Evolutionary conservation across 2,113 vertebrate species (phyloP).

Genomic region (Cepphus grylle): DNA sequence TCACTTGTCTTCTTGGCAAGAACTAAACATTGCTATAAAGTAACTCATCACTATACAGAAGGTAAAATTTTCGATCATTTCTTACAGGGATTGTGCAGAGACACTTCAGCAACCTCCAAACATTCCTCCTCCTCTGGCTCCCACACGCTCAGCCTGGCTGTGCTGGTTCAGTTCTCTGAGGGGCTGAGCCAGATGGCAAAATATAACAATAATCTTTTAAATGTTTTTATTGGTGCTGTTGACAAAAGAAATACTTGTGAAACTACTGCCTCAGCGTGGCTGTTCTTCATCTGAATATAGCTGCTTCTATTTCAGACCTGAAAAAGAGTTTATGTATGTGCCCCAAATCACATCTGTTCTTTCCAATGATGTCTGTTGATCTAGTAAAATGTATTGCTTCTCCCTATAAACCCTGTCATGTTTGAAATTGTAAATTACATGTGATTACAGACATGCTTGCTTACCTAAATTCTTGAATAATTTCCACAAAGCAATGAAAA

Average conservation of each 20-base stretch:
- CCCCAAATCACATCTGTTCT: conserved; percentile 32
- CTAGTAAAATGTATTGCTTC: neutral
- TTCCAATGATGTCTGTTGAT: neutral
- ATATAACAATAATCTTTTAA: neutral
- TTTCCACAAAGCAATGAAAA: neutral
- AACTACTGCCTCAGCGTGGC: neutral
- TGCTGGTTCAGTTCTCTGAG: neutral
- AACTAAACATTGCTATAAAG: neutral
- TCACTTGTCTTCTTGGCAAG: neutral
- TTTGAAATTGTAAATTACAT: neutral
- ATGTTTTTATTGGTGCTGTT: neutral
- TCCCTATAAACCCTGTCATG: neutral
- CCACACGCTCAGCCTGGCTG: neutral
- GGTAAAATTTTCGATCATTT: neutral
- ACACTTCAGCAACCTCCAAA: neutral
- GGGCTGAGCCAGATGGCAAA: conserved; percentile 33
- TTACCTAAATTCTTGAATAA: neutral
- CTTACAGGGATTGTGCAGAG: neutral
- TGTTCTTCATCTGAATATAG: neutral
- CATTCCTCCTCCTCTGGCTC: neutral
- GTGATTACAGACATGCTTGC: neutral
- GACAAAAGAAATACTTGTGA: neutral
- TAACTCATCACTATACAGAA: neutral
- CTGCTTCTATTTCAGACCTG: neutral
- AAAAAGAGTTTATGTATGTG: neutral